Evolutionary conservation across 2,113 vertebrate species (phyloP), one percentile per base, ranked within the genome.

Genomic region (Oryctolagus cuniculus): DNA sequence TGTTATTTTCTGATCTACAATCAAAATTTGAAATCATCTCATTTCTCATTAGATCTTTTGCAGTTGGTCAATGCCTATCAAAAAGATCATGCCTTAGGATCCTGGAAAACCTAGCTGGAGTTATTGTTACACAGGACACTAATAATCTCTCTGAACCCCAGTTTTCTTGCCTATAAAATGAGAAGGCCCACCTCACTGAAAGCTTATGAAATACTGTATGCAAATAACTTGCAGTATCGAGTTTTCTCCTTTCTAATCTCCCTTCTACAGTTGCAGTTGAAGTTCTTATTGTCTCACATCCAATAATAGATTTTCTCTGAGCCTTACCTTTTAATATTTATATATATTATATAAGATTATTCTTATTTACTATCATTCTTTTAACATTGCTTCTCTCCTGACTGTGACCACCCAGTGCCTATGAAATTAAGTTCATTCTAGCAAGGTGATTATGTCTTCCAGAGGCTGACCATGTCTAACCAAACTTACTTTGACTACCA

Each of bases 11-110:
- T 67, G 11, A 21, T 69, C 74, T 9, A 19, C 17, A 64, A 79
- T 77, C 22, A 44, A 27, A 82, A 77, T 78, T 86, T 84, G 34
- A 66, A 89, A 89, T 90, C 5, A 44, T 64, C 72, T 84, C 44
- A 0, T 64, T 64, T 89, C 38, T 78, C 38, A 38, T 38, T 38
- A 55, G 44, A 51, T 75, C 3, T 55, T 55, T 79, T 49, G n/a
- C 10, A 51, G 29, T 67, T 10, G 36, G 19, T 79, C 27, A 70
- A 6, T 77, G 16, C 13, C 44, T 19, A 38, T 29, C 51, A 53
- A 27, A 79, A 70, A 79, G 38, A 64, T 6, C 13, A 29, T 63
- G 55, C 5, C 38, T 75, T 80, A 82, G 49, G 19, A 85, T 17
- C 27, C n/a, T 89, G 49, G 15, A 64, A 63, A 70, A 63, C 63